Base-by-base conservation (phyloP, 2,797 vertebrate species). In the Lacerta agilis region DNA sequence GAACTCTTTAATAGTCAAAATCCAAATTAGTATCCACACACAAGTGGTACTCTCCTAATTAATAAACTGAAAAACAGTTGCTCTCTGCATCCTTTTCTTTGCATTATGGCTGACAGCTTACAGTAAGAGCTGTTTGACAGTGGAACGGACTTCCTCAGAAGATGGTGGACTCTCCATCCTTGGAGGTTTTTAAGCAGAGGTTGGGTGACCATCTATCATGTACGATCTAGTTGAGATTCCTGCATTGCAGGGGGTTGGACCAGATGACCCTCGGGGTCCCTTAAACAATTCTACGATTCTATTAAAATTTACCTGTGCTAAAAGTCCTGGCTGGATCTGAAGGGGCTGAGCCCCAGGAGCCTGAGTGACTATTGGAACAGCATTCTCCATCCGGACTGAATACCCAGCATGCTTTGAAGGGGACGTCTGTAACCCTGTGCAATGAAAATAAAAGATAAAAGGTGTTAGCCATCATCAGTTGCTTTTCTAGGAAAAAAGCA, bases 311-410 rank as follows among this genome's bases (percentile, higher is more conserved):
- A 99, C 99, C 99, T 99, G 99, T 96, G 99, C 98, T 2, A 99
- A 98, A 86, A 99, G 98, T 91, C 99, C 98, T 73, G 98, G 98
- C 86, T 99, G 99, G 95, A 99, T 99, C 97, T 99, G 99, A 91
- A 99, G 98, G 92, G 99, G 98, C 93, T 99, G 99, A 36, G 98
- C 98, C 89, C 98, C 98, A 0, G 99, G 98, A 93, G 99, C 98
- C 94, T 99, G 99, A 45, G 99, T 99, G 96, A 99, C 99, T 93
- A 99, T 99, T 95, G 99, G 99, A 96, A 99, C 98, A 0, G 99
- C 98, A 1, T 99, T 99, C 94, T 99, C 99, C 99, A 99, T 99
- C 90, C 98, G 97, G 95, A 99, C 98, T 0, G 99, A 99, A 96
- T 99, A 99, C 94, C 99, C 98, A 80, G 98, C 97, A 86, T 99